Evolutionary conservation across 2,888 invertebrate genomes (phyloP), one percentile per base, ranked within the genome.

Genomic region (Dendrolimus houi): DNA sequence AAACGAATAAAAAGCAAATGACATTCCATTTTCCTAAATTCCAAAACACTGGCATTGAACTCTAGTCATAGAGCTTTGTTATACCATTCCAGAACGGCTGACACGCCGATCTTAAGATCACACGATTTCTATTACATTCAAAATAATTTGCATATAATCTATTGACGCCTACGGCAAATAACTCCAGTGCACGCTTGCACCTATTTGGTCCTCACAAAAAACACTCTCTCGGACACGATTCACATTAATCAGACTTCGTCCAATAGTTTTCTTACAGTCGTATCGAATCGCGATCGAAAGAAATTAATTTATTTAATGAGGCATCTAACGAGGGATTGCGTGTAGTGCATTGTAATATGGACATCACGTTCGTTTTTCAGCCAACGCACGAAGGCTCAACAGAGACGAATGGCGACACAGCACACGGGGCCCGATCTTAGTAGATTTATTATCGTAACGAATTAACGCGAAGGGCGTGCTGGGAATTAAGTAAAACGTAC

Each of bases 361-460:
- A 72, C 82, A 87, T 82, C 87, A 85, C 84, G 85, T 83, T 85
- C 81, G 79, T 79, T 83, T 86, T 84, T 84, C 77, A 80, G 75
- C 65, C 64, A 67, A 69, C 66, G 69, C 69, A 64, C 70, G 70
- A 69, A 72, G 12, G 47, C 47, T 9, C 72, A 71, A 74, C 80
- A 65, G 79, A 77, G 79, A 83, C 79, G 78, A 80, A 83, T 83
- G 75, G 74, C 72, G 75, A 79, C 80, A 79, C 67, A 29, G 72
- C 67, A 67, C 47, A 61, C 70, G 66, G 63, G 63, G 71, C 68
- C 69, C 66, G 69, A 70, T 68, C 64, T 75, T 70, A 66, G 58
- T 60, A 81, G 78, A 79, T 80, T 81, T 79, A 81, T 77, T 70
- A 71, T 67, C 68, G 65, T 58, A 67, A 68, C 73, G 71, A 77